Base-by-base conservation (phyloP, 2,888 invertebrate genomes). In the Phortica magna region DNA sequence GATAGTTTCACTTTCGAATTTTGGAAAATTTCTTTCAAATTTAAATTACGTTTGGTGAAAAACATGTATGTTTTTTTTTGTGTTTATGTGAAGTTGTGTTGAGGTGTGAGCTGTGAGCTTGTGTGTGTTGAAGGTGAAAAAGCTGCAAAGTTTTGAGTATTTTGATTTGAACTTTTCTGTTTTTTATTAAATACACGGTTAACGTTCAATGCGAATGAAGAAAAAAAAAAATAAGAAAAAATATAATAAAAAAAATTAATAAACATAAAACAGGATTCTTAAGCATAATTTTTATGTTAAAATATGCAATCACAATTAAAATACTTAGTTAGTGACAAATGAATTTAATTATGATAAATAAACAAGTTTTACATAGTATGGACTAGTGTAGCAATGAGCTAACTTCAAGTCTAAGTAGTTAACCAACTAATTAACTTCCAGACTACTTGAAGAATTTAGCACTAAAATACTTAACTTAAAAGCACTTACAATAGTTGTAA, bases 1-100 rank as follows among this genome's bases (percentile, higher is more conserved):
- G 12, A 19, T 6, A n/a, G 7, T 82, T 80, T 80, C 76, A 83
- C 53, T 81, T 83, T 83, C 80, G 79, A 77, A 77, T 81, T 80
- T 79, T 77, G 78, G 39, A 31, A 31, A 31, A 48, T 48, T 48
- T 48, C 14, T 48, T 48, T 48, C 22, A 22, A 39, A 14, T 43
- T 59, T 61, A 17, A 53, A 65, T 57, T 53, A 73, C 14, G 6
- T 76, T 19, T 78, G 80, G 83, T 76, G 75, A 74, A 61, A 53
- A 42, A 72, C 67, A 75, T 79, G 65, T 77, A 48, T 67, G 7
- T 74, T 77, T 76, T 77, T 80, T 80, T 78, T 76, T 78, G 71
- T 73, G 55, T 76, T 10, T 73, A 31, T 61, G 59, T 77, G 73
- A 48, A 57, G 64, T 39, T 73, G 61, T 76, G 65, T 74, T 73